Conservation (phyloP, 2,113 vertebrate genomes). For the Pteronura brasiliensis region DNA sequence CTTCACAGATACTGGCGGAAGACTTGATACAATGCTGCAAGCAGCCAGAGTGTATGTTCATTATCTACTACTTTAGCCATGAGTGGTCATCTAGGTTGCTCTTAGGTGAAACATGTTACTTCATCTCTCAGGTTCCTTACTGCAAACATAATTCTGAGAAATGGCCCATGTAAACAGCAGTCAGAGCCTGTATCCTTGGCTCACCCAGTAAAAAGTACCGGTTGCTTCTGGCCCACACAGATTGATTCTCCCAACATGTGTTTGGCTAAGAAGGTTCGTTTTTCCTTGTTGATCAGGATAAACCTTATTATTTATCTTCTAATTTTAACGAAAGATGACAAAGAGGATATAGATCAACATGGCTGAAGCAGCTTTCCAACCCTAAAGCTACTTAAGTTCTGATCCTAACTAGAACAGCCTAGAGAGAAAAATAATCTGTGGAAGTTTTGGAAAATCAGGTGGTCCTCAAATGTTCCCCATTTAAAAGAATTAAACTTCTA, state of each 20-base stretch:
- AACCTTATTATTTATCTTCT: slow-evolving; percentile 24
- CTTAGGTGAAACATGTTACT: background rate
- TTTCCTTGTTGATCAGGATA: background rate
- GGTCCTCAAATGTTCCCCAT: background rate
- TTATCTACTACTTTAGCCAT: background rate
- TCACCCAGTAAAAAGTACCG: background rate
- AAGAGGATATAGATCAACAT: background rate
- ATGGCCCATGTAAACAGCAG: background rate
- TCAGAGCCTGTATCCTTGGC: background rate
- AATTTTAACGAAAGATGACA: background rate
- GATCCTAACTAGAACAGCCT: background rate
- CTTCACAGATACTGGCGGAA: background rate
- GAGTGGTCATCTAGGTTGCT: background rate
- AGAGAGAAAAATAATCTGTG: background rate
- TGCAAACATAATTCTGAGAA: background rate
- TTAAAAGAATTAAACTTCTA: slow-evolving; percentile 5
- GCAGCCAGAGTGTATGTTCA: background rate
- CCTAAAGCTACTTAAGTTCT: background rate
- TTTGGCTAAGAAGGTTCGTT: background rate
- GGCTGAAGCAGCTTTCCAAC: background rate
- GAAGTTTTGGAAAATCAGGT: background rate
- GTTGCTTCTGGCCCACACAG: background rate
- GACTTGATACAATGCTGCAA: background rate
- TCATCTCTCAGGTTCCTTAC: background rate
- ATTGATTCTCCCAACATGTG: background rate